These are phyloP conservation scores for Saturnia japonica DNA, from an alignment of 2,888 invertebrate genomes.

Conservation along the genomic window DNA sequence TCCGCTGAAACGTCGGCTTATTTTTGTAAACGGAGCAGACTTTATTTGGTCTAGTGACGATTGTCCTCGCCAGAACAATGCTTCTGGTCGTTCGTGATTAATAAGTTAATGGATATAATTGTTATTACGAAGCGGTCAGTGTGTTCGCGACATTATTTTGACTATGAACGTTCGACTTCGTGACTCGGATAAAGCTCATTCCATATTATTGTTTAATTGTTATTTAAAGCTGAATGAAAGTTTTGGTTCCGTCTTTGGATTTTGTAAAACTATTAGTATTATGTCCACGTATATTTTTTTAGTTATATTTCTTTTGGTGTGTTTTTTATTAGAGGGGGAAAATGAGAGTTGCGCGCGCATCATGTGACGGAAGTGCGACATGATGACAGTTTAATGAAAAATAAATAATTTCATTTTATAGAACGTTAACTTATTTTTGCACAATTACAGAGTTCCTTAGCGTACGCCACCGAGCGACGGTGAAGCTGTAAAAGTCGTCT, in stretches of 20 bases:
- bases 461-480: too few relatives aligned
- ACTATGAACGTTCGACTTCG: constrained; percentile 72
- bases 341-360: too few relatives aligned
- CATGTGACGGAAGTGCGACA: too few relatives aligned
- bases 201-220: constrained; percentile 60
- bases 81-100: constrained; percentile 62
- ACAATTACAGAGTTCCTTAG: too few relatives aligned
- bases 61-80: constrained; percentile 75
- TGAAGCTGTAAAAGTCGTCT: too few relatives aligned
- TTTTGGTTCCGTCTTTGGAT: constrained; percentile 50
- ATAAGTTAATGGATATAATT: constrained; percentile 76
- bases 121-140: constrained; percentile 51
- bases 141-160: constrained; percentile 70
- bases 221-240: constrained; percentile 60
- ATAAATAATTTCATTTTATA: too few relatives aligned
- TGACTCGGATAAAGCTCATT: constrained; percentile 74
- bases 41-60: constrained; percentile 78
- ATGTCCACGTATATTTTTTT: background rate
- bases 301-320: background rate
- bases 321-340: too few relatives aligned
- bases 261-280: constrained; percentile 9
- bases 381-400: too few relatives aligned
- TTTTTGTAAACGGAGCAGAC: constrained; percentile 62
- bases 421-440: too few relatives aligned
- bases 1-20: constrained; percentile 10